Base-by-base conservation (phyloP, 1,140 invertebrate species). In the Cyphomyrmex costatus region DNA sequence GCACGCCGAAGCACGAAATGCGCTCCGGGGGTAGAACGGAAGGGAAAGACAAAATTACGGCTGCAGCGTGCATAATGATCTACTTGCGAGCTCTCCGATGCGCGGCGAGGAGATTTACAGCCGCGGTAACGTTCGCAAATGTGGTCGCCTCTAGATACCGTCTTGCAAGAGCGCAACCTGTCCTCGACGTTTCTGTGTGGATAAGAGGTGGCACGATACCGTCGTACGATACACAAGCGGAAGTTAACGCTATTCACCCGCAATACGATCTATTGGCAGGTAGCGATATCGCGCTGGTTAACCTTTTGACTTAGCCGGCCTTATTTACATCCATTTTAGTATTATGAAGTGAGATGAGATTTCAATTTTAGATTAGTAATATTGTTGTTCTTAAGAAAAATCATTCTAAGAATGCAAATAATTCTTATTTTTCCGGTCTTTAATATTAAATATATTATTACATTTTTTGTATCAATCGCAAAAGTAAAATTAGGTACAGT, bases 1-100 rank as follows among this genome's bases (percentile, higher is more conserved):
- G 71, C 60, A 61, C 61, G 71, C 36, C 21, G 85, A 21, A 16
- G 65, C 36, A 71, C 73, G 73, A 60, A 89, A 89, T 78, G 77
- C 89, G 58, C 30, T 89, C 42, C 42, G 63, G 49, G 65, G 27
- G 76, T 80, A 73, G 83, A 42, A 49, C 65, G 65, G 36, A 24
- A 46, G 36, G 51, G 88, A 84, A 91, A 86, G 85, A 89, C 86
- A 90, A 91, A 92, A 92, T 92, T 92, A 91, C 89, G 66, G 85
- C 58, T 91, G 90, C 87, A 91, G 88, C 86, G 82, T 82, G 91
- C 85, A 91, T 92, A 92, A 92, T 92, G 88, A 92, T 91, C 89
- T 92, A 91, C 89, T 92, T 88, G 90, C 77, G 73, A 84, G 86
- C 63, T 89, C 82, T 87, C 68, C 74, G 80, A 86, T 88, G 85